Base-by-base conservation (phyloP, 2,113 vertebrate genomes). In the Protomyctophum bolini region DNA sequence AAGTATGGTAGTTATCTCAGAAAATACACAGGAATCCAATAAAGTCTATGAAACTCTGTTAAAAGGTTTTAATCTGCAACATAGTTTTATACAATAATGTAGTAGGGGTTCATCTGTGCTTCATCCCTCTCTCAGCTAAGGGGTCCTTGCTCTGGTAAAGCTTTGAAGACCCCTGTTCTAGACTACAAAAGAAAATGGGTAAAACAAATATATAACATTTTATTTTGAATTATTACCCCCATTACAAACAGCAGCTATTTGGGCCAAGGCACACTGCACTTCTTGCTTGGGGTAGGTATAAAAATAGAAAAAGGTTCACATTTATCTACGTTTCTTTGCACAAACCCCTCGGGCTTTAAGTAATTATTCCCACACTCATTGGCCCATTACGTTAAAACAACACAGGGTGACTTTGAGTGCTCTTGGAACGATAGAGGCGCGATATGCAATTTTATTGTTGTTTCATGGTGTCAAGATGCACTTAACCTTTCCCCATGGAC, bases 331-430 rank as follows among this genome's bases (percentile, higher is more conserved):
- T 10, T 52, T 59, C 65, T 56, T 78, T 58, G 21, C 62, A 65
- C 66, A 63, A 65, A 79, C 56, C 83, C 83, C 76, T 52, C 3
- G 68, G 78, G 80, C 72, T 68, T 72, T 50, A 49, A 70, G 76
- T 66, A 50, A 87, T 87, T 72, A 83, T 68, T 73, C 65, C 77
- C n/a, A 12, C 14, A 46, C 72, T 80, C 76, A 49, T 14, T 6
- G 68, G 71, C 71, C 71, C 72, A 77, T 86, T 77, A 79, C 28
- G 66, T 56, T 64, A 67, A 66, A 81, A 72, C 64, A 79, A 81
- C 78, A 67, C 5, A 4, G 0, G 54, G 73, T 67, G 78, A 74
- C 76, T 79, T 75, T 78, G 63, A 64, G 33, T 76, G 67, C 71
- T 79, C 80, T 71, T 65, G 63, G 63, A 41, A 9, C 68, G 1